Evolutionary conservation across 2,113 vertebrate species (phyloP), one percentile per base, ranked within the genome.

Genomic region (Ctenomys sociabilis): DNA sequence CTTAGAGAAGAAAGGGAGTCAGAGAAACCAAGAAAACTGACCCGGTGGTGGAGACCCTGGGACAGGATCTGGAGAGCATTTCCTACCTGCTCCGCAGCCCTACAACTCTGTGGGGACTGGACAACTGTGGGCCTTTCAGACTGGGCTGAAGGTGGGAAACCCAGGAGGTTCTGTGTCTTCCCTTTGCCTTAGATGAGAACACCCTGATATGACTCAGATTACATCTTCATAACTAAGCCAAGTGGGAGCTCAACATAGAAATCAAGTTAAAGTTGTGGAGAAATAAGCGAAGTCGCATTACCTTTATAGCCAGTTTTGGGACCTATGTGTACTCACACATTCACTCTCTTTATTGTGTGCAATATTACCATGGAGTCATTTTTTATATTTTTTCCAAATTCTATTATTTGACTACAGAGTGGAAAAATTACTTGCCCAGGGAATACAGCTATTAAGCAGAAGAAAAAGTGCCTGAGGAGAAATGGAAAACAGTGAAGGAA

Each of bases 211-310:
- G 35, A 85, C 70, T 28, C 54, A 92, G 81, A 87, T 75, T 77
- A 40, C 4, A 61, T 90, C 88, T 93, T 63, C 21, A n/a, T 17
- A 64, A 84, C 22, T 80, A 86, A 87, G 30, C 63, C 85, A 90
- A 49, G 66, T 4, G 3, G 5, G 45, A 59, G 57, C 32, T 88
- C 63, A 49, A 87, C 32, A 61, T 19, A 81, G 68, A 96, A 93
- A 64, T 49, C 45, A 84, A 85, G 80, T 1, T 2, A 54, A 52
- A 88, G 35, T 70, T 90, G 37, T 16, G 83, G 61, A 75, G 63
- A 90, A 96, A 49, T 30, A 43, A 92, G 24, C 63, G 66, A 91
- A 82, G n/a, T 1, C 22, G 28, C 10, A 77, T 70, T 89, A 88
- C 37, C 63, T 24, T 37, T 10, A 12, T 26, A 82, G 92, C 37